These are phyloP conservation scores for Tenrec ecaudatus DNA, from an alignment of 2,113 vertebrate species.

Conservation along the genomic window DNA sequence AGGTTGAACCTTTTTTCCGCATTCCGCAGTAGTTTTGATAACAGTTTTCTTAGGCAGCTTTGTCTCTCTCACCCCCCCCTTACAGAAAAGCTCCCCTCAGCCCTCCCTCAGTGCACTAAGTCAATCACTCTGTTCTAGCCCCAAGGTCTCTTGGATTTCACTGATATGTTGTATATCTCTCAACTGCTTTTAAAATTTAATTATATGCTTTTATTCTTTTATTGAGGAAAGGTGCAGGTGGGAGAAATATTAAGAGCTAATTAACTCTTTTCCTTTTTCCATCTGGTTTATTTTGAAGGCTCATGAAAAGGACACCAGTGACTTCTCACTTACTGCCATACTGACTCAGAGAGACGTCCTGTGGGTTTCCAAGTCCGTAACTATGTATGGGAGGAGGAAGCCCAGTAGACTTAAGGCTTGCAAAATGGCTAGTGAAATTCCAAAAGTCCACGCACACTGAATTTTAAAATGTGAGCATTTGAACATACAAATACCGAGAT, in stretches of 20 bases:
- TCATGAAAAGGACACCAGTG: conserved; percentile 3
- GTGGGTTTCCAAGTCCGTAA: too few species aligned
- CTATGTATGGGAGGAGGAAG: too few species aligned
- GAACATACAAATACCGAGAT: conserved; percentile 3
- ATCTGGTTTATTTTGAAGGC: conserved; percentile 63
- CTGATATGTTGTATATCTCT: conserved; percentile 56
- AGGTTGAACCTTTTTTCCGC: background rate
- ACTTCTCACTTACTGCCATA: too few species aligned
- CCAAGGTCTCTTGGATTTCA: conserved; percentile 38
- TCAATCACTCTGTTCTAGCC: conserved; percentile 47
- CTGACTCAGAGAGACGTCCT: too few species aligned
- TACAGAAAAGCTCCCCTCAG: conserved; percentile 47
- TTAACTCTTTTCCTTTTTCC: conserved; percentile 62
- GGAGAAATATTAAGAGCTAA: conserved; percentile 22
- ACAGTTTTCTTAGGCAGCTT: conserved; percentile 43
- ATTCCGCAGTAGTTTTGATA: conserved; percentile 40
- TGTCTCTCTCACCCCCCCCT: too few species aligned
- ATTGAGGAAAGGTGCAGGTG: conserved; percentile 27
- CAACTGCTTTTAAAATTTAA: conserved; percentile 63
- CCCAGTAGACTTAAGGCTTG: conserved; percentile 43
- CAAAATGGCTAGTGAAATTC: conserved; percentile 38
- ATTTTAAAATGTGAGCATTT: conserved; percentile 6
- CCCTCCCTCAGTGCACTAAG: background rate
- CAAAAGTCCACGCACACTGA: background rate
- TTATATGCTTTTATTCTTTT: conserved; percentile 57